phyloP scores from a whole-genome alignment of 1,140 invertebrate species.

The Solen grandis region DNA sequence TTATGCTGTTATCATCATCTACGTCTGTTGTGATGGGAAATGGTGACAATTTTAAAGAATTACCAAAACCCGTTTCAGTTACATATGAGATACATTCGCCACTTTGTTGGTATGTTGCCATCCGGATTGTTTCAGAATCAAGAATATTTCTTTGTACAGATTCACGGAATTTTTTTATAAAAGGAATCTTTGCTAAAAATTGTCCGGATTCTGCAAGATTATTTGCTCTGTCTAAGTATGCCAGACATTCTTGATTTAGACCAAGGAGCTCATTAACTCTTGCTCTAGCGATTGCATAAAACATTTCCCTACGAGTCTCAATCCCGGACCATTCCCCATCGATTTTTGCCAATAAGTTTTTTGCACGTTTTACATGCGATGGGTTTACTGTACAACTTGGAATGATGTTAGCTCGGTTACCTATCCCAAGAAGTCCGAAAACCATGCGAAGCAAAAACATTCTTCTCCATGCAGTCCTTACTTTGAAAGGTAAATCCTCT shows the following conservation, averaged over 20 bases:
- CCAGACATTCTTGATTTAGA: neutral
- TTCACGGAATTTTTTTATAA: neutral
- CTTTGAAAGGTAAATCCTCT: constrained; percentile 26
- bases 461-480: constrained; percentile 54
- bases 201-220: neutral
- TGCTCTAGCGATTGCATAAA: too few species aligned
- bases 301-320: too few species aligned
- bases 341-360: constrained; percentile 29
- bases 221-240: constrained; percentile 25
- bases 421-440: constrained; percentile 60
- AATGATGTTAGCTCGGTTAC: constrained; percentile 58
- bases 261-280: constrained; percentile 17
- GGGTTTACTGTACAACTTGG: neutral
- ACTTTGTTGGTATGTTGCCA: too few species aligned
- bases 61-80: too few species aligned
- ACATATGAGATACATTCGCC: too few species aligned
- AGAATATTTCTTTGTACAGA: too few species aligned
- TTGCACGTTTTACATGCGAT: constrained; percentile 19
- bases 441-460: too few species aligned
- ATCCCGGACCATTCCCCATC: constrained; percentile 44
- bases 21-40: too few species aligned
- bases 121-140: too few species aligned
- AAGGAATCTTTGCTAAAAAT: constrained; percentile 21
- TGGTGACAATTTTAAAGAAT: too few species aligned
- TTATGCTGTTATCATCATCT: too few species aligned